Evolutionary conservation across 2,113 vertebrate species (phyloP).

Genomic region (Sorex araneus): DNA sequence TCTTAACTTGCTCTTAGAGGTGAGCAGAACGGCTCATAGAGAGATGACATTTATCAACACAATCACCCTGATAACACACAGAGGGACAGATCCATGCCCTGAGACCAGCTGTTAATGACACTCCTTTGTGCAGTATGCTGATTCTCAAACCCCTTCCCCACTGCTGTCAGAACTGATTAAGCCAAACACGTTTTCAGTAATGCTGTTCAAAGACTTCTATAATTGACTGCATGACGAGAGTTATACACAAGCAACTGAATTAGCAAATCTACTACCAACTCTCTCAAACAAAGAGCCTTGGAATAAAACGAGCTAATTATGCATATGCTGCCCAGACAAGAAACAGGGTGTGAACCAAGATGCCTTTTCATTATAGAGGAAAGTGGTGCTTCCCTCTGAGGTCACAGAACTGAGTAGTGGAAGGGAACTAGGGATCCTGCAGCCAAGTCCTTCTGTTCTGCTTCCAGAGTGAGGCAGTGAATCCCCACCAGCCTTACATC

Average conservation of each 20-base stretch:
- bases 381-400: accelerated
- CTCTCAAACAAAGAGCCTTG: background rate
- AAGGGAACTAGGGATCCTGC: accelerated
- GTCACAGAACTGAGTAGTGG: background rate
- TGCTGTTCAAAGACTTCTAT: constrained; percentile 14
- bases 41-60: constrained; percentile 20
- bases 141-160: background rate
- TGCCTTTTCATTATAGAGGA: background rate
- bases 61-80: background rate
- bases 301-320: constrained; percentile 32
- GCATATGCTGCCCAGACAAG: background rate
- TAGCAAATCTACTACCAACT: background rate
- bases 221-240: constrained; percentile 44
- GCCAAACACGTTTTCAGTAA: background rate
- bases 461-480: background rate
- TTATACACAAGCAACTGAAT: background rate
- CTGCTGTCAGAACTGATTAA: constrained; percentile 54
- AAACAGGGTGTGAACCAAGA: background rate
- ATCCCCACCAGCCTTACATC: accelerated
- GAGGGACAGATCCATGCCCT: background rate
- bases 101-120: background rate
- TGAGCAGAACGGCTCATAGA: background rate
- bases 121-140: background rate
- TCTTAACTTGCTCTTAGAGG: background rate
- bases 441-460: background rate